These are phyloP conservation scores for Macquaria australasica DNA, from an alignment of 2,113 vertebrate genomes.

Conservation along the genomic window DNA sequence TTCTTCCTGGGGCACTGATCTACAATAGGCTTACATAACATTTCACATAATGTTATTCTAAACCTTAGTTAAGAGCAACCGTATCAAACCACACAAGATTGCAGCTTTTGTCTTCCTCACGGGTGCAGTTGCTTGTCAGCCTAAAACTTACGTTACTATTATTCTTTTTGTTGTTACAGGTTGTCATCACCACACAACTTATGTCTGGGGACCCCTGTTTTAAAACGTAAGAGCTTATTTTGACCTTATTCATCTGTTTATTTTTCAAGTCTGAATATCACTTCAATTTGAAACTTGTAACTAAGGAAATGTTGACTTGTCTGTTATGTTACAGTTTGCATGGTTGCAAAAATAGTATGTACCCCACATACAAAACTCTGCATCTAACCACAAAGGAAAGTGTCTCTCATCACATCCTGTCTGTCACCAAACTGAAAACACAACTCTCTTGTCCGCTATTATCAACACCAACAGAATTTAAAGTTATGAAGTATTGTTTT, in stretches of 20 bases:
- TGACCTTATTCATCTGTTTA: not conserved
- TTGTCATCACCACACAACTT: constrained; percentile 95
- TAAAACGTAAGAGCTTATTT: constrained; percentile 91
- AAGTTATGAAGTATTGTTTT: constrained; percentile 16
- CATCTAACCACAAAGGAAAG: constrained; percentile 42
- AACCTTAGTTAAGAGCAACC: not conserved
- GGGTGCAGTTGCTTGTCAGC: not conserved
- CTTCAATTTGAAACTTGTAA: not conserved
- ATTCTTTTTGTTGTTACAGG: constrained; percentile 81
- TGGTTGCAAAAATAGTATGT: not conserved
- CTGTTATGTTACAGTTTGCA: not conserved
- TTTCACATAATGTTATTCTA: not conserved
- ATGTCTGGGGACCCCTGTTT: constrained; percentile 99
- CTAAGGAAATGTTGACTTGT: not conserved
- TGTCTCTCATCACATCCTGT: constrained; percentile 53
- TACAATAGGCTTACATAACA: not conserved
- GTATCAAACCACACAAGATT: not conserved
- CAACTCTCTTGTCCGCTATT: not conserved
- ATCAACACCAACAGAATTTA: not conserved
- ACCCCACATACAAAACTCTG: not conserved
- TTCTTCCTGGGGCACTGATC: constrained; percentile 6
- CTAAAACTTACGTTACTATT: not conserved
- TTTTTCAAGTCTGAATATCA: not conserved
- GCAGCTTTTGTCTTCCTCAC: not conserved
- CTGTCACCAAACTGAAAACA: constrained; percentile 26